Base-by-base conservation (phyloP, 2,113 vertebrate species). In the Pelvicachromis taeniatus region DNA sequence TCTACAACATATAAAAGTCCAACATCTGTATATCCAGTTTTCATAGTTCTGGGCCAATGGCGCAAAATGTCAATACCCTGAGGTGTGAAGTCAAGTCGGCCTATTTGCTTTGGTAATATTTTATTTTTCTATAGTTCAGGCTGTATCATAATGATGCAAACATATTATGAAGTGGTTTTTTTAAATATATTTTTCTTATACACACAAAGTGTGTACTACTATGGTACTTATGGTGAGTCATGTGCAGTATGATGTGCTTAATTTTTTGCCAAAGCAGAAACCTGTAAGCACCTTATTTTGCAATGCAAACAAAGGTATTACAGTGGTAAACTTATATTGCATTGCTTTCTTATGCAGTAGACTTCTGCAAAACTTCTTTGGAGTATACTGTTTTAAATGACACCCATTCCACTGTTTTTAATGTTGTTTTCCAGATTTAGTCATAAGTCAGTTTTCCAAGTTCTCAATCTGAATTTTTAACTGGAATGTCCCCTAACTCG, bases 1-100 rank as follows among this genome's bases (percentile, higher is more conserved):
- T 75, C 53, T 55, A 91, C 87, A 87, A 50, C 48, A 83, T 53
- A 31, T 78, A 6, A 68, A 84, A 88, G 29, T 59, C 73, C 19
- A 61, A 52, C 23, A 9, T 65, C 61, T 45, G 12, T 16, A 45
- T 33, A 78, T 77, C 14, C 12, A 81, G 2, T 38, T 5, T 9
- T 31, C 17, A 21, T 87, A 81, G 26, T 52, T 68, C 31, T 38
- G 17, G 21, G 63, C 12, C 38, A 80, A 61, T 1, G 19, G 8
- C 1, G 8, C 59, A 78, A 63, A 88, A 54, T 80, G 40, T 35
- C 50, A 79, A 77, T 65, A 42, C 3, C 75, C 33, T 48, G 54
- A 78, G 78, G 78, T 68, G 29, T 88, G 61, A 61, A 33, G 55
- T 84, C 38, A 80, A 33, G 35, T 55, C 68, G 40, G 10, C 73